Percentiles rank a stretch among this genome's conserved stretches.
Evolutionary conservation across 1,140 invertebrate species (phyloP).

Genomic region (Bombus sibiricus): DNA sequence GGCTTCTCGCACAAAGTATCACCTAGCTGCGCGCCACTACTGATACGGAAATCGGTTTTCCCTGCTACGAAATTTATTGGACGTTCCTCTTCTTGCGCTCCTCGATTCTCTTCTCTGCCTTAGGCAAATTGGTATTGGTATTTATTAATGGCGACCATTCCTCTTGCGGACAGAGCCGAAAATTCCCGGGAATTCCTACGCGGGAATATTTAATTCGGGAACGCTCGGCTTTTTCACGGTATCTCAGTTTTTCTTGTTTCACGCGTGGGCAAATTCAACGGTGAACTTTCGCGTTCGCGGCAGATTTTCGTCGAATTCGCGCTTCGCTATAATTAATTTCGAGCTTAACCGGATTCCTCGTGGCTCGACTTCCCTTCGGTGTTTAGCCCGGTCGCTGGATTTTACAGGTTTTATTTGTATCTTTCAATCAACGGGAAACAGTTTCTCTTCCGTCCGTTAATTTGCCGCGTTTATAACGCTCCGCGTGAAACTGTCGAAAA

Average conservation of each 20-base stretch:
- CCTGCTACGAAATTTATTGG: slow-evolving; percentile 45
- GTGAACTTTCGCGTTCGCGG: not conserved
- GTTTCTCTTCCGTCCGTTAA: not conserved
- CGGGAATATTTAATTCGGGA: slow-evolving; percentile 10
- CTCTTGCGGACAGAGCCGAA: not conserved
- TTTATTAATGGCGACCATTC: slow-evolving; percentile 38
- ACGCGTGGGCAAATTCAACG: not conserved
- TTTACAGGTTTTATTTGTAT: not conserved
- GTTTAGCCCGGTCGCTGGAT: not conserved
- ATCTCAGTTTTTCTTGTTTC: not conserved
- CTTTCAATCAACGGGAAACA: slow-evolving; percentile 11
- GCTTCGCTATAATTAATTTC: slow-evolving; percentile 6
- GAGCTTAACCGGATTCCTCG: not conserved
- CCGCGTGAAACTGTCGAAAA: not conserved
- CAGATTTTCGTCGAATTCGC: not conserved
- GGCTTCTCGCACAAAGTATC: slow-evolving; percentile 46
- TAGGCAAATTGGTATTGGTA: slow-evolving; percentile 32
- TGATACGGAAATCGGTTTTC: slow-evolving; percentile 54
- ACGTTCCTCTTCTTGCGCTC: slow-evolving; percentile 2
- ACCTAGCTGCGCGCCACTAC: not conserved
- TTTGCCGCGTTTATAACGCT: not conserved
- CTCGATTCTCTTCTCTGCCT: not conserved
- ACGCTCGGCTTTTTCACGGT: not conserved
- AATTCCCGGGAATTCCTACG: not conserved
- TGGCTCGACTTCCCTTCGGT: not conserved